A percentile compares a stretch with the other conserved stretches of the same genome.
These are phyloP conservation scores for Drosophila quadrilineata DNA, from an alignment of 1,140 invertebrate genomes.

Conservation along the genomic window DNA sequence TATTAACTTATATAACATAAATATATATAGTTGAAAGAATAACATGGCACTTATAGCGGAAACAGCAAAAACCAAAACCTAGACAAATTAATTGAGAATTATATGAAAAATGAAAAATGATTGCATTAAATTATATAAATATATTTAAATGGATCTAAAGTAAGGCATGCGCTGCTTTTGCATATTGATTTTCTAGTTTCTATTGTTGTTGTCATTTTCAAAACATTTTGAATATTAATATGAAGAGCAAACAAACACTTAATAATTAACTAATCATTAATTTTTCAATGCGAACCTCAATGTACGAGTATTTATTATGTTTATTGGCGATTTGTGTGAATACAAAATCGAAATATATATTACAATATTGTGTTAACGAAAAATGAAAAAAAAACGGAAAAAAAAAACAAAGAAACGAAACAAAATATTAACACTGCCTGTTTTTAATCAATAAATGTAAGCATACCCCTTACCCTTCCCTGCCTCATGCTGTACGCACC, in stretches of 20 bases:
- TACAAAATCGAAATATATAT: slow-evolving; percentile 55
- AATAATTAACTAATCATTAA: slow-evolving; percentile 38
- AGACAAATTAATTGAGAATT: slow-evolving; percentile 51
- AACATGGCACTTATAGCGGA: slow-evolving; percentile 25
- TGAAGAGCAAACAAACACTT: slow-evolving; percentile 10
- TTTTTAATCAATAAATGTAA: slow-evolving; percentile 44
- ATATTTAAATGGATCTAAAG: too few relatives aligned
- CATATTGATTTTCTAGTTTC: slow-evolving; percentile 57
- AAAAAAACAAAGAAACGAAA: too few relatives aligned
- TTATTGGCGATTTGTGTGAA: slow-evolving; percentile 55
- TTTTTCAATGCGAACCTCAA: slow-evolving; percentile 40
- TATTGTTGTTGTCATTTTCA: slow-evolving; percentile 65
- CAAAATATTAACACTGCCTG: too few relatives aligned
- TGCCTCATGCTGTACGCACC: not conserved
- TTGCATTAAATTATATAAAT: slow-evolving; percentile 5
- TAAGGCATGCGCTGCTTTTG: slow-evolving; percentile 40
- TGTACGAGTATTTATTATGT: slow-evolving; percentile 47
- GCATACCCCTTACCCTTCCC: not conserved
- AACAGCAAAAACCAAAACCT: slow-evolving; percentile 29
- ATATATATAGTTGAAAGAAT: slow-evolving; percentile 26
- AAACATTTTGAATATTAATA: slow-evolving; percentile 47
- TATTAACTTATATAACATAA: slow-evolving; percentile 14
- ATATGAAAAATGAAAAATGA: slow-evolving; percentile 15
- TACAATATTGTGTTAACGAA: slow-evolving; percentile 67
- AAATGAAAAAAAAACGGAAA: not conserved